These are phyloP conservation scores for Gorsachius magnificus DNA, from an alignment of 2,797 vertebrate species.

Conservation along the genomic window DNA sequence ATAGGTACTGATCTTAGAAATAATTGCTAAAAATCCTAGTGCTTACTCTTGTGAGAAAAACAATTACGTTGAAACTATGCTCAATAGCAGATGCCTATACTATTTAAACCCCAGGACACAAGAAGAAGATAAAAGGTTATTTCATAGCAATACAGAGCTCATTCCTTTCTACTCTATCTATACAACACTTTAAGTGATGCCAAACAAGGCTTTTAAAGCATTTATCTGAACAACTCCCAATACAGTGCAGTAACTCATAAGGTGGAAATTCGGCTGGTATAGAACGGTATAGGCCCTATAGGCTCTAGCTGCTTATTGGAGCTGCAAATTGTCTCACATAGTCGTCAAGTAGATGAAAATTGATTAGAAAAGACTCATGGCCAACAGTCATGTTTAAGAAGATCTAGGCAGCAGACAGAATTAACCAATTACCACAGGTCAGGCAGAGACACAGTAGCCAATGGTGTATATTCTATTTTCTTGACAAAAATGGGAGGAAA, in stretches of 20 bases:
- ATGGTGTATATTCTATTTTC: not conserved
- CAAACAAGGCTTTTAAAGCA: not conserved
- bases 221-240: not conserved
- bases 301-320: not conserved
- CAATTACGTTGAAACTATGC: not conserved
- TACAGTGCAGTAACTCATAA: not conserved
- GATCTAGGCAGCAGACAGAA: not conserved
- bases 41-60: not conserved
- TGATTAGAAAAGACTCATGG: not conserved
- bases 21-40: not conserved
- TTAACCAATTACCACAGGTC: not conserved
- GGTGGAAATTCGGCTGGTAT: not conserved
- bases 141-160: not conserved
- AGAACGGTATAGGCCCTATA: not conserved
- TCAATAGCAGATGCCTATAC: not conserved
- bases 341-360: not conserved
- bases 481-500: not conserved
- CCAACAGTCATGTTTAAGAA: not conserved
- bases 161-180: not conserved
- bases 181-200: not conserved
- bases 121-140: not conserved
- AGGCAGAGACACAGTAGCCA: not conserved
- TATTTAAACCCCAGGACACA: not conserved
- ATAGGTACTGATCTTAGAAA: not conserved
- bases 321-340: not conserved